phyloP scores from a whole-genome alignment of 2,888 invertebrate genomes.

The Heliconius erato region DNA sequence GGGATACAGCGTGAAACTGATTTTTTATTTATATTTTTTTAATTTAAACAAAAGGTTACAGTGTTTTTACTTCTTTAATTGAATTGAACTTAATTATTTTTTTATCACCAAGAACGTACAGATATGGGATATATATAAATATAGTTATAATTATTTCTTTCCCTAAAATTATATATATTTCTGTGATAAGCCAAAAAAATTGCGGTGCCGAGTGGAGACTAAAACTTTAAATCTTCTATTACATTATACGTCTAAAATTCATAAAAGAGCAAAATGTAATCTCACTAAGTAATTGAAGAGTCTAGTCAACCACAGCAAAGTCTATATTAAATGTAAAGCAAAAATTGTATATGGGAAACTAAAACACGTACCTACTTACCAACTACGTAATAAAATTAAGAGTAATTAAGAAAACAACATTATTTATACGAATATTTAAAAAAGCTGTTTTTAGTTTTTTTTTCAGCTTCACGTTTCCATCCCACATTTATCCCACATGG shows the following conservation, averaged over 20 bases:
- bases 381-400: neutral
- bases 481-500: too few species aligned
- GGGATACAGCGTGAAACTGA: too few species aligned
- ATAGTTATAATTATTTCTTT: neutral
- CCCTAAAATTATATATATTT: neutral
- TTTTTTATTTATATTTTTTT: too few species aligned
- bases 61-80: neutral
- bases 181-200: neutral
- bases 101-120: neutral
- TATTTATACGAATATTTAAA: neutral
- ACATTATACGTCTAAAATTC: slow-evolving; percentile 20
- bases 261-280: slow-evolving; percentile 23
- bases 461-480: too few species aligned
- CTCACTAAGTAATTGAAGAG: slow-evolving; percentile 23
- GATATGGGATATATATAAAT: neutral
- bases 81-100: too few species aligned
- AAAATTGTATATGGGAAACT: slow-evolving; percentile 1
- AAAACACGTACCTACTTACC: neutral
- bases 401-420: neutral
- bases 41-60: neutral
- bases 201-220: neutral
- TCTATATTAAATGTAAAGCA: slow-evolving; percentile 16
- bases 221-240: slow-evolving; percentile 3
- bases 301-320: slow-evolving; percentile 15
- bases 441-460: too few species aligned